A percentile compares a stretch with the other conserved stretches of the same genome.
Evolutionary conservation across 2,888 invertebrate species (phyloP).

Genomic region (Dione juno): DNA sequence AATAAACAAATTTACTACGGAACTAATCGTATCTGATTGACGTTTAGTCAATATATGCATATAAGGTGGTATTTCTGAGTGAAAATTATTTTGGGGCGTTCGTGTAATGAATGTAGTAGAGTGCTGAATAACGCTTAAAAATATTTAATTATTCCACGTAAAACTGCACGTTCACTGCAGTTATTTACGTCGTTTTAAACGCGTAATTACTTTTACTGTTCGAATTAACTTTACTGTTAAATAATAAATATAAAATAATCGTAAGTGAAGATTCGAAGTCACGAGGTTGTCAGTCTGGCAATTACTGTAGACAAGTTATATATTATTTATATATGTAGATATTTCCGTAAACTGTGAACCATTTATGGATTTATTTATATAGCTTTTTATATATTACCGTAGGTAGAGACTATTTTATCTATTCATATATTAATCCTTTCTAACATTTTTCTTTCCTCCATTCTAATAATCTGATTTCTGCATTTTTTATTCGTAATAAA

Average conservation of each 20-base stretch:
- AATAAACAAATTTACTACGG: not conserved
- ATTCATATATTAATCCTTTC: no score
- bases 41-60: not conserved
- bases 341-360: not conserved
- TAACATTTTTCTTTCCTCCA: no score
- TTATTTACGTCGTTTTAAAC: conserved; percentile 26
- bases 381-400: no score
- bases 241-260: conserved; percentile 18
- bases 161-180: conserved; percentile 13
- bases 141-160: conserved; percentile 26
- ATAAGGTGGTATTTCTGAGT: conserved; percentile 14
- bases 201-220: conserved; percentile 18
- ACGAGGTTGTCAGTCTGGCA: not conserved
- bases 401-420: no score
- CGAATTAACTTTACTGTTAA: conserved; percentile 6
- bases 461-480: no score
- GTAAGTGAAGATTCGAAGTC: not conserved
- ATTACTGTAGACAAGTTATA: not conserved
- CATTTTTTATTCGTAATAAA: no score
- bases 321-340: not conserved
- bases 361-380: no score
- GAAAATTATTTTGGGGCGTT: conserved; percentile 22
- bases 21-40: not conserved
- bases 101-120: conserved; percentile 23
- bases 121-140: conserved; percentile 25